These are phyloP conservation scores for Drosophila kikkawai DNA, from an alignment of 1,140 invertebrate species.

Conservation along the genomic window DNA sequence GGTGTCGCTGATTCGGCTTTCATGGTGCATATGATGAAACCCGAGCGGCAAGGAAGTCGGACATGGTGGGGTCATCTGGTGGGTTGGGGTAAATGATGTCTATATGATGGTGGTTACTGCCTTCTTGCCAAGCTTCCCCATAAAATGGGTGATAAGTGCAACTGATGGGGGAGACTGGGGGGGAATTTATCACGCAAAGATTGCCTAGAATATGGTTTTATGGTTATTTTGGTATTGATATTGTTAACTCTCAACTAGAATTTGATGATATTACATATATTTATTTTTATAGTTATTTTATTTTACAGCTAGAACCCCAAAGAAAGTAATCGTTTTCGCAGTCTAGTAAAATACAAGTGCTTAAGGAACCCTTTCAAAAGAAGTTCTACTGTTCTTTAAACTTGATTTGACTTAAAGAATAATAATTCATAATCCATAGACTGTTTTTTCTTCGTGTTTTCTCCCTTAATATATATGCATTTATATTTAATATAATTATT, in stretches of 20 bases:
- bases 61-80: background rate
- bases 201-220: background rate
- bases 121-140: background rate
- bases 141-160: background rate
- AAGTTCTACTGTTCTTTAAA: no score
- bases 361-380: no score
- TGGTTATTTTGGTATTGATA: background rate
- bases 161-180: background rate
- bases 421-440: no score
- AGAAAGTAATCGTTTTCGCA: no score
- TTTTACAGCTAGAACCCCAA: no score
- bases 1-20: constrained; percentile 1
- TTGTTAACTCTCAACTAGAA: no score
- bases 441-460: no score
- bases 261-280: no score
- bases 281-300: no score
- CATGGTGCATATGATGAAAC: constrained; percentile 16
- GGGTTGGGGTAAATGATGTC: background rate
- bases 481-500: no score
- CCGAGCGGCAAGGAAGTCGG: background rate
- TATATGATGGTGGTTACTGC: background rate
- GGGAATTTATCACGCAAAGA: background rate
- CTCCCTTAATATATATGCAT: no score
- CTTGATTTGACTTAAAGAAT: background rate
- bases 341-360: no score